These are phyloP conservation scores for Geopemphigus sp. DNA, from an alignment of 1,140 invertebrate genomes.

Conservation along the genomic window DNA sequence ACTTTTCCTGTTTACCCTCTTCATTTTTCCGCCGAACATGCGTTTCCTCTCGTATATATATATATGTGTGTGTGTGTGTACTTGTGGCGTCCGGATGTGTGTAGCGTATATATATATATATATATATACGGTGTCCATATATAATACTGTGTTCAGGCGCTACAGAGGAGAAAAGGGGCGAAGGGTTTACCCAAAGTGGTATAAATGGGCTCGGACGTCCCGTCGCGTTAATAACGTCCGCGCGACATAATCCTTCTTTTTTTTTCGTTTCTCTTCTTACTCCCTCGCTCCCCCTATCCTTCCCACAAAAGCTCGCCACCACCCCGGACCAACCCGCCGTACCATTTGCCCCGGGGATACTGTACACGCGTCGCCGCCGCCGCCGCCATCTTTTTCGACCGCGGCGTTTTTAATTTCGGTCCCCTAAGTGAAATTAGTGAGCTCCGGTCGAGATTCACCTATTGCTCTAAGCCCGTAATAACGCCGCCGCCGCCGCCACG, in stretches of 20 bases:
- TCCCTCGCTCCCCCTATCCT: background rate
- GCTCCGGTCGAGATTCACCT: conserved; percentile 22
- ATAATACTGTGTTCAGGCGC: too few species aligned
- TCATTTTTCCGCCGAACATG: background rate
- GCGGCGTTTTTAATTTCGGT: conserved; percentile 40
- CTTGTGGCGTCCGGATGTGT: too few species aligned
- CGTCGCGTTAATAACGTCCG: conserved; percentile 44
- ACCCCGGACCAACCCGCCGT: too few species aligned
- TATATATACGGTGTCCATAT: too few species aligned
- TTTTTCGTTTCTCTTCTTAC: too few species aligned
- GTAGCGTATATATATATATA: too few species aligned
- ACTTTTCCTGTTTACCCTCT: background rate
- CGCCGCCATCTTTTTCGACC: background rate
- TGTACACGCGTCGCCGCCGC: too few species aligned
- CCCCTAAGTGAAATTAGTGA: conserved; percentile 43
- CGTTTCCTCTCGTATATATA: conserved; percentile 2
- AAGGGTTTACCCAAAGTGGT: conserved; percentile 41
- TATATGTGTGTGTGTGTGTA: background rate
- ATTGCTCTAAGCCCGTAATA: background rate
- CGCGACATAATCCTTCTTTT: conserved; percentile 34
- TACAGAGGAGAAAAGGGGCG: background rate
- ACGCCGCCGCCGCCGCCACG: background rate
- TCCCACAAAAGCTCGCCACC: too few species aligned
- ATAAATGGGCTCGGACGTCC: conserved; percentile 36
- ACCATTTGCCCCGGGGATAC: too few species aligned